Conservation (phyloP, 2,888 invertebrate genomes). For the Apoda limacodes region DNA sequence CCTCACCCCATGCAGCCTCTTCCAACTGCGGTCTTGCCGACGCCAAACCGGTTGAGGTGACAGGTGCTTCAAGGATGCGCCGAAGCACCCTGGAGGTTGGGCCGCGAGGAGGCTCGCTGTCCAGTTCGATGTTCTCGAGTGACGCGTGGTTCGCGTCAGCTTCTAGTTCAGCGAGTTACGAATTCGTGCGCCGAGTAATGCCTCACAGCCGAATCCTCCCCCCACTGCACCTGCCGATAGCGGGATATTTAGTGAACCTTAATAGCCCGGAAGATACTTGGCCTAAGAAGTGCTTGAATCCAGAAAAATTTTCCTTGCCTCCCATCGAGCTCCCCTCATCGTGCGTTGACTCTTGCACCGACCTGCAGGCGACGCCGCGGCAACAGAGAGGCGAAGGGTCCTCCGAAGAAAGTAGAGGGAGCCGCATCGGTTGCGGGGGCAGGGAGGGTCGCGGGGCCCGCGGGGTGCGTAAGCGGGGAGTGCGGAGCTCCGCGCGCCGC, state of each 20-base stretch:
- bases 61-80: too few species aligned
- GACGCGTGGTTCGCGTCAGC: slow-evolving; percentile 40
- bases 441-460: slow-evolving; percentile 12
- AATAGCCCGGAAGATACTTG: slow-evolving; percentile 33
- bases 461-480: slow-evolving; percentile 20
- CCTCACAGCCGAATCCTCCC: slow-evolving; percentile 42
- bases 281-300: slow-evolving; percentile 29
- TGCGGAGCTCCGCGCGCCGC: slow-evolving; percentile 25
- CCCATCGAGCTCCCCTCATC: slow-evolving; percentile 34
- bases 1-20: slow-evolving; percentile 19
- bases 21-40: slow-evolving; percentile 29
- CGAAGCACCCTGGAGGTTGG: slow-evolving; percentile 24
- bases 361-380: slow-evolving; percentile 22
- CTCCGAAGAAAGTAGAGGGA: slow-evolving; percentile 8
- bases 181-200: slow-evolving; percentile 28
- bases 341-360: slow-evolving; percentile 28
- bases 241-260: slow-evolving; percentile 24
- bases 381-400: slow-evolving; percentile 13
- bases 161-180: slow-evolving; percentile 27
- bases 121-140: slow-evolving; percentile 39
- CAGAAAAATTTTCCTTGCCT: slow-evolving; percentile 24
- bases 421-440: slow-evolving; percentile 7
- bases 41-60: too few species aligned
- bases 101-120: slow-evolving; percentile 28
- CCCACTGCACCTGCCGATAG: slow-evolving; percentile 40